A percentile compares a stretch with the other conserved stretches of the same genome.
These are phyloP conservation scores for Coracias cyanogaster DNA, from an alignment of 2,797 vertebrate genomes.

Conservation along the genomic window DNA sequence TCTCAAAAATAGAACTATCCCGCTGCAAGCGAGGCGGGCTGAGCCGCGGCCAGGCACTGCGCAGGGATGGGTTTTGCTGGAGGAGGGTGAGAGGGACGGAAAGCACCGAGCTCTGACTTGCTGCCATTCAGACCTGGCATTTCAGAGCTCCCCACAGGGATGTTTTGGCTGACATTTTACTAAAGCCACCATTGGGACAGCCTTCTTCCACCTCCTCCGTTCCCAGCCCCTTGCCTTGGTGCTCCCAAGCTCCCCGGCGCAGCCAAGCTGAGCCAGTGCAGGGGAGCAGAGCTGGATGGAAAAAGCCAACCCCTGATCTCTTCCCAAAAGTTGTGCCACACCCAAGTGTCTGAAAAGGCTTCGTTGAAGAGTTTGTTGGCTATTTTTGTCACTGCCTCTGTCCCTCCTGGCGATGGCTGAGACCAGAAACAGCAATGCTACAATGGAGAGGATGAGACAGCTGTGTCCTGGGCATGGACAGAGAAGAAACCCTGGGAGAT, in stretches of 20 bases:
- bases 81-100: not conserved
- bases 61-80: rapidly evolving
- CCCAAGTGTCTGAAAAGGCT: not conserved
- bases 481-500: not conserved
- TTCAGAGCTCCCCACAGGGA: not conserved
- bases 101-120: not conserved
- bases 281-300: not conserved
- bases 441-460: not conserved
- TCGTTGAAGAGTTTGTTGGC: not conserved
- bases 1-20: not conserved
- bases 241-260: not conserved
- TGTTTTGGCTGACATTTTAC: slow-evolving; percentile 31
- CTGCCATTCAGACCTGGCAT: not conserved
- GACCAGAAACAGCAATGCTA: not conserved
- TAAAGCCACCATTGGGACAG: not conserved
- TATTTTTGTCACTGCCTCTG: slow-evolving; percentile 48
- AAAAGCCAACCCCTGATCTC: slow-evolving; percentile 40
- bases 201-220: not conserved
- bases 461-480: rapidly evolving
- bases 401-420: slow-evolving; percentile 48
- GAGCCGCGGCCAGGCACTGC: not conserved
- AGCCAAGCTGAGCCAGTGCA: not conserved
- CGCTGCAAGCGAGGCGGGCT: not conserved
- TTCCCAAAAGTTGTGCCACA: not conserved
- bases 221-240: not conserved